Evolutionary conservation across 2,888 invertebrate species (phyloP), one percentile per base, ranked within the genome.

Genomic region (Hoplodrina ambigua): DNA sequence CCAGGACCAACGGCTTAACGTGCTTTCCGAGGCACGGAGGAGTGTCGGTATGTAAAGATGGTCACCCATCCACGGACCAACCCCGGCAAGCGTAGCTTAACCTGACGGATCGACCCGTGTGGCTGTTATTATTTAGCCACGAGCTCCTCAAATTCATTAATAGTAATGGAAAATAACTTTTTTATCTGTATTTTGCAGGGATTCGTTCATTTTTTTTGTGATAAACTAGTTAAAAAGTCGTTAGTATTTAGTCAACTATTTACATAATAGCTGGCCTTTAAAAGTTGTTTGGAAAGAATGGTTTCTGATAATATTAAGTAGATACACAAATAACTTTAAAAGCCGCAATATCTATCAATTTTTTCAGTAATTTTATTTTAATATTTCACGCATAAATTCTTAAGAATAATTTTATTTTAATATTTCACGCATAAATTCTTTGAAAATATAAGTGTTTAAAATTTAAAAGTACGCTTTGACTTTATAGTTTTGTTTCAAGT

Each of bases 191-290:
- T 65, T 65, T 62, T 37, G 33, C 37, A 30, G 58, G 53, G 37
- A 61, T 68, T 19, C n/a, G 19, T 54, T 53, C 13, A 13, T 79
- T 68, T 56, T 68, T 56, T 25, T 53, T 19, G 13, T 53, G 6
- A 53, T 44, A 55, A 72, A 72, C 57, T 69, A 69, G 52, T 79
- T 75, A 61, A 63, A 66, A 69, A 55, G 37, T 75, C 55, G 30
- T 75, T 75, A 66, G 17, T 53, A 52, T 66, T 62, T 49, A n/a
- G 13, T 19, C 49, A 52, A 66, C 60, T 80, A 63, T 79, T 79
- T 63, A 53, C 74, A 62, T 78, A 70, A 65, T 57, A 65, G 53
- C 33, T 50, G 6, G 11, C 11, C 13, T 58, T 15, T 63, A 54
- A 49, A 46, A 60, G 30, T 58, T 52, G 4, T 52, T 59, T 60